phyloP scores from a whole-genome alignment of 2,113 vertebrate genomes.

The Istiophorus platypterus region DNA sequence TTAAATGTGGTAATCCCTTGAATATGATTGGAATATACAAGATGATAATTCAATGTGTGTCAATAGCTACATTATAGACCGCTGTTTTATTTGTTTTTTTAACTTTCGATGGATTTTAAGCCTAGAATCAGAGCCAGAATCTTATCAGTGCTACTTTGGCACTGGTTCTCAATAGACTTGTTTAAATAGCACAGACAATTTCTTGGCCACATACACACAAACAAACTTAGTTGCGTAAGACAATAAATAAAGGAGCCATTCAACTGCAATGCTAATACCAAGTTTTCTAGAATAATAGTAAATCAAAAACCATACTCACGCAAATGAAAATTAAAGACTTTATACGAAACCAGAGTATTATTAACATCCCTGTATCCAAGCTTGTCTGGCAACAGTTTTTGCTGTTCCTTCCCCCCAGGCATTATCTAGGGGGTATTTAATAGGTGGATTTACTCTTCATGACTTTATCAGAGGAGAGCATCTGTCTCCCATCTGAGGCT shows the following conservation, averaged over 20 bases:
- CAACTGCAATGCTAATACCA: background rate
- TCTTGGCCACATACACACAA: background rate
- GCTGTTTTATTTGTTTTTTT: background rate
- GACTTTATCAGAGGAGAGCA: slow-evolving; percentile 74
- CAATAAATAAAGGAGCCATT: background rate
- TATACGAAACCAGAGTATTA: slow-evolving; percentile 11
- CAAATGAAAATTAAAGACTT: background rate
- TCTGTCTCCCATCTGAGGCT: slow-evolving; percentile 66
- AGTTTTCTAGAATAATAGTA: background rate
- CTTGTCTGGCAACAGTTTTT: slow-evolving; percentile 34
- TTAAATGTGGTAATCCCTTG: slow-evolving; percentile 7
- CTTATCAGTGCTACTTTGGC: background rate
- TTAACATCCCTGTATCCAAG: slow-evolving; percentile 12
- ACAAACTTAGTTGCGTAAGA: background rate
- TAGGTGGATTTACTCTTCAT: slow-evolving; percentile 65
- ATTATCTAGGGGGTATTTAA: slow-evolving; percentile 50
- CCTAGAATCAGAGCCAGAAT: background rate
- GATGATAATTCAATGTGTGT: background rate
- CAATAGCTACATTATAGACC: background rate
- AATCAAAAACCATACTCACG: too few relatives aligned
- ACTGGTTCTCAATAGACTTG: background rate
- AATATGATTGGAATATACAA: slow-evolving; percentile 4
- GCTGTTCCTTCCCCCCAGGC: slow-evolving; percentile 36
- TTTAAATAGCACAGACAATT: slow-evolving; percentile 9
- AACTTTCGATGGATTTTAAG: background rate